These are phyloP conservation scores for Falcunculus frontatus DNA, from an alignment of 2,113 vertebrate genomes.

Conservation along the genomic window DNA sequence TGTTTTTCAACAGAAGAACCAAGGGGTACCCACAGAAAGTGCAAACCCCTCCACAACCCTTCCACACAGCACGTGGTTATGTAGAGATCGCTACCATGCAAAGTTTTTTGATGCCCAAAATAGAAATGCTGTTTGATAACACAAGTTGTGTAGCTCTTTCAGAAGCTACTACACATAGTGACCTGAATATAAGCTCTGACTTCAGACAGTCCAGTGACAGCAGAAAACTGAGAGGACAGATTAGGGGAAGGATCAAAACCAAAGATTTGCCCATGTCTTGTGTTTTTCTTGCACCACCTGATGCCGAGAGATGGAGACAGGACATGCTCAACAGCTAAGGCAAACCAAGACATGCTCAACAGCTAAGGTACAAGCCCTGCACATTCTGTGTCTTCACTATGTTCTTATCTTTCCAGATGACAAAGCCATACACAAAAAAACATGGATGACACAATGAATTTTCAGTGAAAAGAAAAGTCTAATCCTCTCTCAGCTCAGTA, in stretches of 20 bases:
- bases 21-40: neutral
- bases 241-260: neutral
- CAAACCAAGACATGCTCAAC: neutral
- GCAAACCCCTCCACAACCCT: neutral
- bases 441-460: neutral
- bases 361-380: neutral
- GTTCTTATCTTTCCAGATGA: neutral
- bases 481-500: neutral
- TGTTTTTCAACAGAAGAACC: neutral
- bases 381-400: neutral
- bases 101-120: neutral
- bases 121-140: neutral
- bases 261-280: neutral
- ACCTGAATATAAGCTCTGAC: neutral
- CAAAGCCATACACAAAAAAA: neutral
- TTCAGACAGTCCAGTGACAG: neutral
- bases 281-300: neutral
- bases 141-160: neutral
- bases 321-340: neutral
- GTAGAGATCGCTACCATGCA: rapidly evolving
- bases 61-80: neutral
- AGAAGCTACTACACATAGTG: neutral
- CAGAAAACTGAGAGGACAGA: neutral
- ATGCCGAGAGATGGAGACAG: neutral
- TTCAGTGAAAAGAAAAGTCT: neutral